Evolutionary conservation across 2,888 invertebrate species (phyloP), one percentile per base, ranked within the genome.

Genomic region (Smittia sp.): DNA sequence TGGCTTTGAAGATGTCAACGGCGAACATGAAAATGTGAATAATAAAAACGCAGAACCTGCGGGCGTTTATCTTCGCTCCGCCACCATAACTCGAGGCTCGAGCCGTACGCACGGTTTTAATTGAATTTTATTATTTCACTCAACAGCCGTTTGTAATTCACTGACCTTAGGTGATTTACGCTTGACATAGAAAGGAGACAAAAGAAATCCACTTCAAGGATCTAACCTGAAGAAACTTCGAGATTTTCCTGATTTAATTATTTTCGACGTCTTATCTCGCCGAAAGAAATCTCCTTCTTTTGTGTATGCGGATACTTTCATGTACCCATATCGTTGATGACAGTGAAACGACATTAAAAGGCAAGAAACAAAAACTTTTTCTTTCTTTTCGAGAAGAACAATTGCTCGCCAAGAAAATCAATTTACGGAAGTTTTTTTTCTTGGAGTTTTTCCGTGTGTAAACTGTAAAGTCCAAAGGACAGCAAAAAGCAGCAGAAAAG

Each of bases 141-240:
- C 32, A 32, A 65, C 27, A 15, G 15, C 15, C 46, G n/a, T 63
- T 63, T 22, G 62, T 25, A 24, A 63, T 65, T 32, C 20, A 32
- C 65, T 65, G 65, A 65, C 65, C 65, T 65, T 38, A 18, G 65
- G 38, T 32, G 38, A 65, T 65, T 65, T 65, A 38, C 65, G 65
- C 65, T 65, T 65, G 65, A 32, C 65, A 65, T 32, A 65, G 13
- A 65, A 32, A 32, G 32, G 32, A 32, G 32, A 32, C 32, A 32
- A 32, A 32, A 32, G 32, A 32, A 32, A 32, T 32, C 32, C 32
- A 32, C 32, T 32, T 32, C 32, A 32, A 32, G 32, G 32, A 32
- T 32, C 32, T 32, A 32, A 58, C 58, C 58, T 58, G 58, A 58
- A 58, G 46, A 46, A 46, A 46, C n/a, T 46, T 15, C 11, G 15